Evolutionary conservation across 1,140 invertebrate genomes (phyloP).

Genomic region (Sogatella furcifera): DNA sequence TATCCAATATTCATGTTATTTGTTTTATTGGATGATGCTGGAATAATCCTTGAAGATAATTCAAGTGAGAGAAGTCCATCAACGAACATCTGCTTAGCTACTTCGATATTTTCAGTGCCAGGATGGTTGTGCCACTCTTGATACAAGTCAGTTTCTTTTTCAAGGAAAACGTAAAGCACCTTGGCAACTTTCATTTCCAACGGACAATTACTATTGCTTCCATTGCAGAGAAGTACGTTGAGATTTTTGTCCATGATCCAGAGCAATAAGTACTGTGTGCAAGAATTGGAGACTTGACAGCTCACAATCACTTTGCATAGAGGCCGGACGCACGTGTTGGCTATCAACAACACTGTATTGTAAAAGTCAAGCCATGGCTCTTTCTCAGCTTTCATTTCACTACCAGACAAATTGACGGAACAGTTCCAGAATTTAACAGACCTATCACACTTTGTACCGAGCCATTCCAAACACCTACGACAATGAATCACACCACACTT

Average conservation of each 20-base stretch:
- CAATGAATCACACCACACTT: constrained; percentile 1
- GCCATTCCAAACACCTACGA: neutral
- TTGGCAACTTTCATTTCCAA: constrained; percentile 1
- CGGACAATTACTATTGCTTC: neutral
- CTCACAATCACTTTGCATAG: constrained; percentile 6
- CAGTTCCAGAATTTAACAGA: constrained; percentile 9
- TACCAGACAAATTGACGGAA: constrained; percentile 1
- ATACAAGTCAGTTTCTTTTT: neutral
- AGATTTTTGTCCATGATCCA: constrained; percentile 12
- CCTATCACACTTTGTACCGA: neutral
- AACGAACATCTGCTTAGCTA: constrained; percentile 4
- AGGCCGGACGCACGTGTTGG: constrained; percentile 1
- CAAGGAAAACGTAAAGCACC: neutral
- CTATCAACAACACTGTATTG: neutral
- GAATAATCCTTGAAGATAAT: neutral
- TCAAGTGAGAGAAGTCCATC: neutral
- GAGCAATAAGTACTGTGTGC: constrained; percentile 4
- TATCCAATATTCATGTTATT: constrained; percentile 9
- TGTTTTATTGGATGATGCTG: neutral
- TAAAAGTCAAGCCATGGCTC: constrained; percentile 5
- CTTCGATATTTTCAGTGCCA: constrained; percentile 1
- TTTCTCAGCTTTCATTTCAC: neutral
- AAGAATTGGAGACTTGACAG: neutral
- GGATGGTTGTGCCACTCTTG: constrained; percentile 8
- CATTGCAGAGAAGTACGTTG: neutral